Conservation (phyloP, 2,888 invertebrate genomes). For the Lacanobia oleracea region DNA sequence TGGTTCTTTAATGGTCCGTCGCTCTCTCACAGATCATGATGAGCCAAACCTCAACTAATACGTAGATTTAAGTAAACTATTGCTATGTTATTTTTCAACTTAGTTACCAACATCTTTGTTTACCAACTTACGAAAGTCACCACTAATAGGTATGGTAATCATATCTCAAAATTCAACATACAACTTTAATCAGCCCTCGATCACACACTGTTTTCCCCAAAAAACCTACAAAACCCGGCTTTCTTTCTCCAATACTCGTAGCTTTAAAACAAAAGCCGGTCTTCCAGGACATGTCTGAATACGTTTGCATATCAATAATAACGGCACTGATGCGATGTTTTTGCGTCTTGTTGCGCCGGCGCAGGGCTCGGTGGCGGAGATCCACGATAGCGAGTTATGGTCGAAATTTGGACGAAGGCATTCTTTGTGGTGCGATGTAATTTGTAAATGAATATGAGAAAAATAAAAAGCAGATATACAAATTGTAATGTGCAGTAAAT, state of each 20-base stretch:
- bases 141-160: too few species aligned
- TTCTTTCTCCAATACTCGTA: slow-evolving; percentile 12
- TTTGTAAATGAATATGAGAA: not conserved
- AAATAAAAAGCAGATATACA: not conserved
- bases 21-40: too few species aligned
- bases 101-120: not conserved
- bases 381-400: slow-evolving; percentile 41
- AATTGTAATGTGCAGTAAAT: not conserved
- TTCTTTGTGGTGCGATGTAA: slow-evolving; percentile 8
- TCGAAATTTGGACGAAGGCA: slow-evolving; percentile 15
- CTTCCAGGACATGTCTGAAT: slow-evolving; percentile 50
- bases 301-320: slow-evolving; percentile 64
- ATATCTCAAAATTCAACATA: not conserved
- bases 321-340: slow-evolving; percentile 51
- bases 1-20: too few species aligned
- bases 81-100: too few species aligned
- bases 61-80: too few species aligned
- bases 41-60: too few species aligned
- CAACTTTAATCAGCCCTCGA: not conserved
- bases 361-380: slow-evolving; percentile 56
- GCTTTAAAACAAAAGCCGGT: slow-evolving; percentile 28
- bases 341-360: slow-evolving; percentile 49
- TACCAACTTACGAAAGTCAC: not conserved
- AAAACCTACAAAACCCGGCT: slow-evolving; percentile 10
- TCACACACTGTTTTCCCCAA: slow-evolving; percentile 30